These are phyloP conservation scores for Scaptomyza hsui DNA, from an alignment of 1,140 invertebrate genomes.

Conservation along the genomic window DNA sequence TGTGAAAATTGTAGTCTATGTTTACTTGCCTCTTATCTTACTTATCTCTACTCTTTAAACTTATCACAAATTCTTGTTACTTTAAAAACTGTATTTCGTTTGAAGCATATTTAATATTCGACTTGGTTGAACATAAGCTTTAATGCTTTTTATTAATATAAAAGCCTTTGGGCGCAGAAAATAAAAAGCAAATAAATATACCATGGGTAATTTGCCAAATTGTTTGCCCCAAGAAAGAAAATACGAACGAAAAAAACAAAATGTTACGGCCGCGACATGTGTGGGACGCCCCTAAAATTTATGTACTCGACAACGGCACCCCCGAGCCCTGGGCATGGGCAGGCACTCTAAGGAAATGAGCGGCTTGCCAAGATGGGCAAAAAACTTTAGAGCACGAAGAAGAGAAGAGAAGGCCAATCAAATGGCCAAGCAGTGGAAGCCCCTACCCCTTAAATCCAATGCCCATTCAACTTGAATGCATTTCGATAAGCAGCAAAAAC, in stretches of 20 bases:
- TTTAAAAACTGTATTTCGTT: not conserved
- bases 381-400: slow-evolving; percentile 27
- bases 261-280: slow-evolving; percentile 68
- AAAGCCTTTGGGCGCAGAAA: slow-evolving; percentile 36
- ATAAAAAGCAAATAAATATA: slow-evolving; percentile 35
- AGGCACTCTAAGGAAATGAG: slow-evolving; percentile 9
- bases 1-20: not conserved
- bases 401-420: slow-evolving; percentile 51
- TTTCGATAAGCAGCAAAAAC: slow-evolving; percentile 53
- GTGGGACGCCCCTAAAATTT: slow-evolving; percentile 40
- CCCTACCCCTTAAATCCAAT: slow-evolving; percentile 46
- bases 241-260: slow-evolving; percentile 57
- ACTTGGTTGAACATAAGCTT: not conserved
- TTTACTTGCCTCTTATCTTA: no score
- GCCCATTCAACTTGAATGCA: slow-evolving; percentile 74
- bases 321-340: no score
- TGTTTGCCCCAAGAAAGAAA: slow-evolving; percentile 61
- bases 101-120: slow-evolving; percentile 39
- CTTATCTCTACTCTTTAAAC: no score
- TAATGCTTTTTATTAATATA: slow-evolving; percentile 56
- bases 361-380: slow-evolving; percentile 2
- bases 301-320: slow-evolving; percentile 33
- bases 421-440: slow-evolving; percentile 15
- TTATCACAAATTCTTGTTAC: no score
- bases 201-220: slow-evolving; percentile 69